phyloP scores from a whole-genome alignment of 2,888 invertebrate species.

The Dromius quadrimaculatus region DNA sequence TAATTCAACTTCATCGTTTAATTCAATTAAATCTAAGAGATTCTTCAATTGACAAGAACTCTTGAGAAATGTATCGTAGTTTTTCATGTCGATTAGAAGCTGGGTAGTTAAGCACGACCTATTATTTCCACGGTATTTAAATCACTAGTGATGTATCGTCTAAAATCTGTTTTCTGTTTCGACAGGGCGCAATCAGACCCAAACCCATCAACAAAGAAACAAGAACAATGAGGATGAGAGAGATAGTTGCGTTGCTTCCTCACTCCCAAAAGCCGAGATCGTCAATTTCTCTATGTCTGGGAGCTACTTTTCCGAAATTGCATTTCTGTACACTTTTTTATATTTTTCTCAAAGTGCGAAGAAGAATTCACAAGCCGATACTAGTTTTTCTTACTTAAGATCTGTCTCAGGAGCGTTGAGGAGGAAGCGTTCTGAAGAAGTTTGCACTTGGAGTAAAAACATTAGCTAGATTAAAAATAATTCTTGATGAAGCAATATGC shows the following conservation, averaged over 20 bases:
- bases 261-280: conserved; percentile 57
- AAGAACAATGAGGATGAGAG: not conserved
- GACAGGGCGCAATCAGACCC: conserved; percentile 14
- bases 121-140: conserved; percentile 5
- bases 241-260: not conserved
- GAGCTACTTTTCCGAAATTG: conserved; percentile 56
- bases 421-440: conserved; percentile 12
- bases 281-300: conserved; percentile 59
- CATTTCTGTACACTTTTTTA: conserved; percentile 55
- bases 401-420: conserved; percentile 43
- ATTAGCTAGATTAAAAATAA: too few relatives aligned
- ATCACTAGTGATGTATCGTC: conserved; percentile 16
- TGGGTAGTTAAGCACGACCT: not conserved
- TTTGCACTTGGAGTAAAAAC: conserved; percentile 13
- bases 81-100: conserved; percentile 12
- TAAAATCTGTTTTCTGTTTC: conserved; percentile 24
- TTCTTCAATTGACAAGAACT: not conserved
- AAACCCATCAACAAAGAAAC: not conserved
- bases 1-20: too few relatives aligned
- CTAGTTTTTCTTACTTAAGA: conserved; percentile 58
- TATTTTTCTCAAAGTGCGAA: conserved; percentile 54
- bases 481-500: too few relatives aligned
- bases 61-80: conserved; percentile 2
- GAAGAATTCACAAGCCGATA: conserved; percentile 55
- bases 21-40: too few relatives aligned